These are phyloP conservation scores for Forficula auricularia DNA, from an alignment of 1,140 invertebrate genomes.

Conservation along the genomic window DNA sequence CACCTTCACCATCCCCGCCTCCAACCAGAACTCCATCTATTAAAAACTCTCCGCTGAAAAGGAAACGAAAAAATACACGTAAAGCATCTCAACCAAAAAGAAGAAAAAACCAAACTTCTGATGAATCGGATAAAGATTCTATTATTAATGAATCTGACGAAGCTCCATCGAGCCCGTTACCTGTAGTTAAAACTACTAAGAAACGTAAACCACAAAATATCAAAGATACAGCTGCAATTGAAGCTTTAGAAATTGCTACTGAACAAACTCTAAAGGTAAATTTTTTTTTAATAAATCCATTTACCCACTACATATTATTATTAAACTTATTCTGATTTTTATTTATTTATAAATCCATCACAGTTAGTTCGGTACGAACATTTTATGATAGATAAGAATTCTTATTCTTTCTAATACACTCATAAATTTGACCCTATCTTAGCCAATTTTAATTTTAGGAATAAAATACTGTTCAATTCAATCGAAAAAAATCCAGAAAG, in stretches of 20 bases:
- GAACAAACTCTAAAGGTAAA: conserved; percentile 61
- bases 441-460: too few species aligned
- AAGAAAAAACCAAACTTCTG: conserved; percentile 11
- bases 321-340: conserved; percentile 12
- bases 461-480: too few species aligned
- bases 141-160: conserved; percentile 21
- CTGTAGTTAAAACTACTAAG: too few species aligned
- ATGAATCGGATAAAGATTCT: conserved; percentile 27
- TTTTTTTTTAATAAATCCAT: too few species aligned
- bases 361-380: not conserved
- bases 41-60: conserved; percentile 18
- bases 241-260: conserved; percentile 54
- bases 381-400: too few species aligned
- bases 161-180: not conserved
- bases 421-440: too few species aligned
- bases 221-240: conserved; percentile 43
- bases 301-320: conserved; percentile 1
- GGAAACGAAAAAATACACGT: conserved; percentile 41
- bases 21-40: conserved; percentile 14
- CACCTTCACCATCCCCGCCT: conserved; percentile 13
- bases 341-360: too few species aligned
- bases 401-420: too few species aligned
- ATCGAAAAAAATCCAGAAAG: too few species aligned
- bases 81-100: conserved; percentile 32
- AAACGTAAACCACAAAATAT: conserved; percentile 20